These are phyloP conservation scores for Palythoa grandiflora DNA, from an alignment of 92 coral and sea anemone species.

Conservation along the genomic window DNA sequence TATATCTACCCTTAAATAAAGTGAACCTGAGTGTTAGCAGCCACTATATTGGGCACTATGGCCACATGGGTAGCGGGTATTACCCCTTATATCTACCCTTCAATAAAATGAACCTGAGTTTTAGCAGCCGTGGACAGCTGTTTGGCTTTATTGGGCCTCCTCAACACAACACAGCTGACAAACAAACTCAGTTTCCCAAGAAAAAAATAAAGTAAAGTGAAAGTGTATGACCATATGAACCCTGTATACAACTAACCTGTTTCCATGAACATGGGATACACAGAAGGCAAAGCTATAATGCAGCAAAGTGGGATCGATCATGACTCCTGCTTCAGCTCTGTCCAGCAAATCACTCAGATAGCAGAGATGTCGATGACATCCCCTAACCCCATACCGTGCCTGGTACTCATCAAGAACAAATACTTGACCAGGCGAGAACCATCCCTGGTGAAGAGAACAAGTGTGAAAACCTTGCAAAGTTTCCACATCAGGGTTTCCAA, in stretches of 20 bases:
- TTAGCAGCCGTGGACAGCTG: too few relatives aligned
- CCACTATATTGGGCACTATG: too few relatives aligned
- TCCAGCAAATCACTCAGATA: constrained; percentile 89
- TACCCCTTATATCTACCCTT: too few relatives aligned
- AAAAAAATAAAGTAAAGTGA: too few relatives aligned
- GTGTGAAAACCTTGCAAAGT: background rate
- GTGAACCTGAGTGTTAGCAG: too few relatives aligned
- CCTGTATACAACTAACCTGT: constrained; percentile 63
- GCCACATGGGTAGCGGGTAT: too few relatives aligned
- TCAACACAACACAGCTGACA: too few relatives aligned
- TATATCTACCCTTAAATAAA: too few relatives aligned
- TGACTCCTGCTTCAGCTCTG: constrained; percentile 81
- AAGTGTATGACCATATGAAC: background rate
- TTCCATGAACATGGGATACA: constrained; percentile 98
- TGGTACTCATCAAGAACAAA: constrained; percentile 98
- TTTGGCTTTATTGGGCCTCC: too few relatives aligned
- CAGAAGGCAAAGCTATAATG: constrained; percentile 99
- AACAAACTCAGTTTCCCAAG: too few relatives aligned
- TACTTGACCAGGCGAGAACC: constrained; percentile 99
- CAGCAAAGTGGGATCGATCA: constrained; percentile 96
- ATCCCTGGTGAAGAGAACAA: constrained; percentile 70
- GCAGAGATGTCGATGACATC: constrained; percentile 94
- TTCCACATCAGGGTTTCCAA: too few relatives aligned
- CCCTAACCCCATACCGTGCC: constrained; percentile 97
- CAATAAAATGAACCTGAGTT: too few relatives aligned